Evolutionary conservation across 2,113 vertebrate genomes (phyloP).

Genomic region (Anhinga rufa): DNA sequence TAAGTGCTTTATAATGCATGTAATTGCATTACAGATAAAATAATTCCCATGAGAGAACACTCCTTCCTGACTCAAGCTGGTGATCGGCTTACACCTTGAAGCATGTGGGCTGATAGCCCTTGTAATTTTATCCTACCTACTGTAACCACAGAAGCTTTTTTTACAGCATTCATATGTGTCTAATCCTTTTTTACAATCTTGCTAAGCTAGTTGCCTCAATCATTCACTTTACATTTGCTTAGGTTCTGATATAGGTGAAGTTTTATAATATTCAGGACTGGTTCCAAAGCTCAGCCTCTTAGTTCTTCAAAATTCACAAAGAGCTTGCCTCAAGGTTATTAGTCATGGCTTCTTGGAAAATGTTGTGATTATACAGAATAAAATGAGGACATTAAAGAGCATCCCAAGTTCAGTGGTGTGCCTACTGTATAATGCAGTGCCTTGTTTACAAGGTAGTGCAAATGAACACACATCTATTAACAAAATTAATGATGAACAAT

Average conservation of each 20-base stretch:
- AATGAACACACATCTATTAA: conserved; percentile 40
- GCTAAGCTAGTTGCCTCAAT: conserved; percentile 10
- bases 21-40: neutral
- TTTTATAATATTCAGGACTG: neutral
- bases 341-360: conserved; percentile 40
- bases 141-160: conserved; percentile 11
- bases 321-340: conserved; percentile 20
- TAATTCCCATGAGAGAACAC: neutral
- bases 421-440: neutral
- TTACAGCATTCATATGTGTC: conserved; percentile 3
- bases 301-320: conserved; percentile 36
- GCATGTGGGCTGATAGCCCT: neutral
- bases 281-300: neutral
- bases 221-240: conserved; percentile 34
- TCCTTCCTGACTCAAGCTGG: neutral
- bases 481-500: conserved; percentile 47
- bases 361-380: conserved; percentile 16
- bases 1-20: neutral
- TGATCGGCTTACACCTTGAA: neutral
- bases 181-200: conserved; percentile 19
- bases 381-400: conserved; percentile 26
- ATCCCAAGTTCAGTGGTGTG: neutral
- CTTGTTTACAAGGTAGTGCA: conserved; percentile 53
- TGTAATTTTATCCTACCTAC: conserved; percentile 8
- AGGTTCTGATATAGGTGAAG: conserved; percentile 8